Conservation (phyloP, 2,888 invertebrate genomes). For the Schizaphis graminum region DNA sequence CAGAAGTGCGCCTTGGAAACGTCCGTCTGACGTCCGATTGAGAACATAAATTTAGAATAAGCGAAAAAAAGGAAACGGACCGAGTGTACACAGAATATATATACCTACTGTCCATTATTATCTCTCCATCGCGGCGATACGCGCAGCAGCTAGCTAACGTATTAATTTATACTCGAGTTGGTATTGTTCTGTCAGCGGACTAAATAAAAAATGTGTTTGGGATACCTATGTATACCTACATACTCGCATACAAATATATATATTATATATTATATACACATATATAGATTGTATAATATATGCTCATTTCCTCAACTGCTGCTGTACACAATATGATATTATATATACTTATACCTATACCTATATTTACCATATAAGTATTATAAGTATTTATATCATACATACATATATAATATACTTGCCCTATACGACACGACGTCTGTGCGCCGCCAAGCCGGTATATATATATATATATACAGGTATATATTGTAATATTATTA, state of each 20-base stretch:
- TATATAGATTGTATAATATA: neutral
- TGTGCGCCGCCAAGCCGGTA: neutral
- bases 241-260: neutral
- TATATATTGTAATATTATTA: neutral
- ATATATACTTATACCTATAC: neutral
- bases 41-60: slow-evolving; percentile 36
- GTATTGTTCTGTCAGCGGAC: slow-evolving; percentile 60
- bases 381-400: neutral
- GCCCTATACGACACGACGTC: neutral
- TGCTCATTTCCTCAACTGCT: neutral
- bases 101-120: slow-evolving; percentile 27
- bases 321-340: neutral
- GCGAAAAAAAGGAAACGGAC: slow-evolving; percentile 14
- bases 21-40: slow-evolving; percentile 48
- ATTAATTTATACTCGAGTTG: slow-evolving; percentile 53
- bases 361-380: neutral
- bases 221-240: neutral
- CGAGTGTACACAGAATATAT: neutral
- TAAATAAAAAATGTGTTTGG: slow-evolving; percentile 42
- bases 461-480: neutral
- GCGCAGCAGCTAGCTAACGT: slow-evolving; percentile 35
- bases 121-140: slow-evolving; percentile 41
- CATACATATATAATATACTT: neutral
- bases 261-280: neutral
- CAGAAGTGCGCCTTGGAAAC: slow-evolving; percentile 33